Base-by-base conservation (phyloP, 2,888 invertebrate genomes). In the Tetheella fluctuosa region DNA sequence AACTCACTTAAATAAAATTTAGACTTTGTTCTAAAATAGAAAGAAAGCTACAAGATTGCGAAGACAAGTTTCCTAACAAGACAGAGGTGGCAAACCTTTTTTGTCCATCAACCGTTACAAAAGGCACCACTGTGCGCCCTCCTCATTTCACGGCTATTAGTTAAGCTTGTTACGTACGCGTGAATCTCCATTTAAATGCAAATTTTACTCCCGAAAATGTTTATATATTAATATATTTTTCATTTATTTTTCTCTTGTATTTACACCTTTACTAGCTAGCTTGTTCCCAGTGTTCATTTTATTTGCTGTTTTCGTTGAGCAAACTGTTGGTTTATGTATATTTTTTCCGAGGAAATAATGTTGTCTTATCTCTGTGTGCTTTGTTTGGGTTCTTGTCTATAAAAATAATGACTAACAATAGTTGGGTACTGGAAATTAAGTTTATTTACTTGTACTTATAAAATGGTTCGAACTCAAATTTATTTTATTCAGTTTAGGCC, bases 131-230 rank as follows among this genome's bases (percentile, higher is more conserved):
- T 48, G 48, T 48, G 48, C 69, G 62, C 74, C 78, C 79, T 79
- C 84, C 90, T 90, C 83, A 90, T 91, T 91, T 90, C 89, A 91
- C 90, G 90, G 84, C 84, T 83, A 90, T 91, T 91, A 90, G 89
- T 88, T 85, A 86, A 90, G 89, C 90, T 91, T 91, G 92, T 93
- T 93, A 93, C 90, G 82, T 82, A 84, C 89, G 86, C 90, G 87
- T 86, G 87, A 80, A 83, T 89, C 87, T 88, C 91, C 85, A 93
- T 93, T 92, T 90, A 93, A 93, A 93, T 93, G 93, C 90, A 92
- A 93, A 93, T 93, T 90, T 80, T 81, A 78, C 82, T 88, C 83
- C 86, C 83, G 88, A 85, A 90, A 90, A 89, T 89, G 90, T 87
- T 86, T 87, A 85, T 86, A 80, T 84, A 79, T 76, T 79, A 83